Conservation (phyloP, 2,113 vertebrate species). For the Falcunculus frontatus region DNA sequence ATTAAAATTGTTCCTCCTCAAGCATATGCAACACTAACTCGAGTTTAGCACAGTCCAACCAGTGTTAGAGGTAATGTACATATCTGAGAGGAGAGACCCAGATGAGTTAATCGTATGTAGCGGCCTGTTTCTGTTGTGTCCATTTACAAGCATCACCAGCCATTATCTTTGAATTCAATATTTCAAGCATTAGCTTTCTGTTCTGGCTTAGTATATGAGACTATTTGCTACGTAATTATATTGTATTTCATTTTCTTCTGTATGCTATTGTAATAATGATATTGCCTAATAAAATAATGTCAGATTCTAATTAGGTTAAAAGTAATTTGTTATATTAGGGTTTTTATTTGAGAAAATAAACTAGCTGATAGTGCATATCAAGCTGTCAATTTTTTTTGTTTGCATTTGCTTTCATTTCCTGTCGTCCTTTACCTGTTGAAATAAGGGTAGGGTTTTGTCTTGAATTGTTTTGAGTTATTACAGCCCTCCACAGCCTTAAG, state of each 20-base stretch:
- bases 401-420: conserved; percentile 13
- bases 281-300: conserved; percentile 46
- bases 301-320: conserved; percentile 58
- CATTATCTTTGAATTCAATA: conserved; percentile 3
- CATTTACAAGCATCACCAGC: not conserved
- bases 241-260: conserved; percentile 49
- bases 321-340: conserved; percentile 12
- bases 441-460: not conserved
- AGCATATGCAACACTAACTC: not conserved
- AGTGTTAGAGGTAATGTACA: not conserved
- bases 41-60: not conserved
- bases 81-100: not conserved
- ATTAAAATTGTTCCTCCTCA: not conserved
- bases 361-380: not conserved
- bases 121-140: not conserved
- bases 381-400: not conserved
- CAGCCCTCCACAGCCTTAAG: not conserved
- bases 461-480: not conserved
- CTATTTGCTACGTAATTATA: conserved; percentile 38
- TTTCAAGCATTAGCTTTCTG: conserved; percentile 39
- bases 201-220: conserved; percentile 7
- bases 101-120: not conserved
- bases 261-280: conserved; percentile 23
- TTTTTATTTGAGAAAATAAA: conserved; percentile 37
- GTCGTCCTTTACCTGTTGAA: not conserved